Conservation (phyloP, 2,113 vertebrate species). For the Ictalurus furcatus region DNA sequence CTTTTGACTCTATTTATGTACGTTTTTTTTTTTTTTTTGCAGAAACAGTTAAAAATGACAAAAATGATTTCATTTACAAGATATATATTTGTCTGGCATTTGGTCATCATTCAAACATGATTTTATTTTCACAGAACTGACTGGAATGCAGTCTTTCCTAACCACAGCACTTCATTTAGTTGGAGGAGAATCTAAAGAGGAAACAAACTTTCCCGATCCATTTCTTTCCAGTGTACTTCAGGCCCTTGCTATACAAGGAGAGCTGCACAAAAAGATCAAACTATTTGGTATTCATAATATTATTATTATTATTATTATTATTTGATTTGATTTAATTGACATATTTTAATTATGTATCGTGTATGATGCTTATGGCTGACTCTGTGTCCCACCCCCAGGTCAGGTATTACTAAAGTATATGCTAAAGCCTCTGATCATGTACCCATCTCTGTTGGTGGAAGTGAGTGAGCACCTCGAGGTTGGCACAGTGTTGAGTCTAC, state of each 20-base stretch:
- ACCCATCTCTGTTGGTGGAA: slow-evolving; percentile 73
- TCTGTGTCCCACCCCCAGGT: slow-evolving; percentile 67
- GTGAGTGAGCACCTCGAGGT: slow-evolving; percentile 72
- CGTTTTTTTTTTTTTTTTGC: background rate
- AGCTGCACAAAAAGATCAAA: slow-evolving; percentile 84
- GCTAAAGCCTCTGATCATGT: slow-evolving; percentile 81
- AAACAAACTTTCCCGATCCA: slow-evolving; percentile 50
- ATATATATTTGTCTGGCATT: background rate
- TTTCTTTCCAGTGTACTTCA: slow-evolving; percentile 79
- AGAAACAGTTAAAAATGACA: background rate
- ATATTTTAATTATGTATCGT: background rate
- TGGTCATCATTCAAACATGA: background rate
- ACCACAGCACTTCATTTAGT: slow-evolving; percentile 80
- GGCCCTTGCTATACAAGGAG: slow-evolving; percentile 85
- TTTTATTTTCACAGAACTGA: slow-evolving; percentile 68
- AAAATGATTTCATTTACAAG: background rate
- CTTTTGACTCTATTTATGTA: background rate
- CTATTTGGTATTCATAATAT: slow-evolving; percentile 78
- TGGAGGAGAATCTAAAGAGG: slow-evolving; percentile 63
- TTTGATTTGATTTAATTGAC: background rate
- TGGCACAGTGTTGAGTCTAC: slow-evolving; percentile 71
- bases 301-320: background rate
- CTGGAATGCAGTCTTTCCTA: slow-evolving; percentile 70
- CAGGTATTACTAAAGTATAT: slow-evolving; percentile 86
- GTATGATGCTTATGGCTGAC: background rate